These are phyloP conservation scores for Perca flavescens DNA, from an alignment of 2,113 vertebrate species.

Conservation along the genomic window DNA sequence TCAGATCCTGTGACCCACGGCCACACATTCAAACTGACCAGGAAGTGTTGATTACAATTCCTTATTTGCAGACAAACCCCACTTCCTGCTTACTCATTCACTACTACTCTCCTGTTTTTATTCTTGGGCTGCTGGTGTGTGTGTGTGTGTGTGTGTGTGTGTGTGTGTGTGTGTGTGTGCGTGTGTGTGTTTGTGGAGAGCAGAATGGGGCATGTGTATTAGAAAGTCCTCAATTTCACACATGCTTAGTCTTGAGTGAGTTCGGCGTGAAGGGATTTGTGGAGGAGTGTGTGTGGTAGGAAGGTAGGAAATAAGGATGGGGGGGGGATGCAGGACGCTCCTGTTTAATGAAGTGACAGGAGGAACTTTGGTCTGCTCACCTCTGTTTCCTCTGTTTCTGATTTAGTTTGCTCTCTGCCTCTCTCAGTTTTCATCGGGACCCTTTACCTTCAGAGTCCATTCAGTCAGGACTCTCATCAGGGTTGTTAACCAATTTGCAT, in stretches of 20 bases:
- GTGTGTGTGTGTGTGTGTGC: conserved; percentile 8
- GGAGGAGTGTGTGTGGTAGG: conserved; percentile 79
- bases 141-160: conserved; percentile 57
- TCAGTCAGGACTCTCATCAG: not conserved
- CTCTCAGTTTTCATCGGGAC: not conserved
- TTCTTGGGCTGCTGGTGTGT: not conserved
- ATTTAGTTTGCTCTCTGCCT: not conserved
- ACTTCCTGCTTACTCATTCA: conserved; percentile 49
- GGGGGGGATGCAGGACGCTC: conserved; percentile 65
- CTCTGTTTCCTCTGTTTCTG: conserved; percentile 75
- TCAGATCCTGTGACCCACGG: not conserved
- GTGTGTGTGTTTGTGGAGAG: conserved; percentile 50
- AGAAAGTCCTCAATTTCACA: conserved; percentile 99
- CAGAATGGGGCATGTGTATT: conserved; percentile 86
- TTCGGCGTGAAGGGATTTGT: conserved; percentile 97
- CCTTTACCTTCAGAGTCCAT: not conserved
- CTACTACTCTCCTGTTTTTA: conserved; percentile 27
- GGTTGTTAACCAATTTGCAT: not conserved
- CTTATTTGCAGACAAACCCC: not conserved
- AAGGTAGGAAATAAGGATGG: conserved; percentile 88
- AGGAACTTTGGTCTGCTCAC: conserved; percentile 82
- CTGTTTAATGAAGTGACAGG: conserved; percentile 69
- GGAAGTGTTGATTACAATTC: conserved; percentile 1
- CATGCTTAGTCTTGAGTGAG: conserved; percentile 98
- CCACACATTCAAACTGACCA: not conserved